Conservation (phyloP, 2,888 invertebrate genomes). For the Aleiodes testaceus region DNA sequence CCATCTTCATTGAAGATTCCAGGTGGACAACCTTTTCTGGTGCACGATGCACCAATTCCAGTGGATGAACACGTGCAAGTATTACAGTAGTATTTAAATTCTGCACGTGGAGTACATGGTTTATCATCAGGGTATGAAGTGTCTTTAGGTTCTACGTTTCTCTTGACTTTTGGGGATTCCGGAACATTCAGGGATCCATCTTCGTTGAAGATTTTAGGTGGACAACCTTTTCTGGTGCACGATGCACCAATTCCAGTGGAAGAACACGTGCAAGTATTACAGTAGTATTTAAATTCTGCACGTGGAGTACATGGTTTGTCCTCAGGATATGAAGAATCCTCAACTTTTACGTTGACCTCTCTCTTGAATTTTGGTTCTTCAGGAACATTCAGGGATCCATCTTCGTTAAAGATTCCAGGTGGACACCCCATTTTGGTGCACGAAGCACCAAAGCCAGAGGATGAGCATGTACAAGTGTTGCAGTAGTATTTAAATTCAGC, state of each 20-base stretch:
- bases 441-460: conserved; percentile 62
- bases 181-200: conserved; percentile 48
- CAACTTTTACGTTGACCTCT: not conserved
- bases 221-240: too few species aligned
- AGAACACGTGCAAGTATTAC: conserved; percentile 57
- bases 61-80: too few species aligned
- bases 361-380: not conserved
- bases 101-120: too few species aligned
- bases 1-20: not conserved
- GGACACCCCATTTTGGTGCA: conserved; percentile 55
- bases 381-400: conserved; percentile 47
- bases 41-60: too few species aligned
- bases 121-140: too few species aligned
- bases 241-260: conserved; percentile 55
- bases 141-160: not conserved
- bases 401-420: conserved; percentile 46
- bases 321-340: not conserved
- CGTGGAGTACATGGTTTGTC: too few species aligned
- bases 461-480: conserved; percentile 77
- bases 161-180: not conserved
- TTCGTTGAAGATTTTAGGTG: conserved; percentile 16
- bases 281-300: too few species aligned
- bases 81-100: too few species aligned
- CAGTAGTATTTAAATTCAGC: conserved; percentile 71
- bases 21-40: too few species aligned